phyloP scores from a whole-genome alignment of 2,888 invertebrate genomes.

The Zelleria hepariella region DNA sequence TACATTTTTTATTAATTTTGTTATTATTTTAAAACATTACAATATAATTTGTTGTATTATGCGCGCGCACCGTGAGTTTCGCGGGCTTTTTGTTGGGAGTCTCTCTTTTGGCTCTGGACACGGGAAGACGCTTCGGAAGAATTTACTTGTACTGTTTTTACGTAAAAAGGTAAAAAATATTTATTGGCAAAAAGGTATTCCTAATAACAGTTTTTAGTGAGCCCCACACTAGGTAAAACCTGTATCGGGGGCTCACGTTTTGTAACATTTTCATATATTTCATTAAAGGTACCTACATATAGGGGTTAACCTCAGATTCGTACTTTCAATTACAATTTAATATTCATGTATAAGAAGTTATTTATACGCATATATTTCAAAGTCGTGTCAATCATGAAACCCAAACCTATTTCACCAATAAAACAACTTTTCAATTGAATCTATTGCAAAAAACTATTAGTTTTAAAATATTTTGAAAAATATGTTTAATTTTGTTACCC shows the following conservation, averaged over 20 bases:
- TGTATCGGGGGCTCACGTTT: no score
- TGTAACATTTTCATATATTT: neutral
- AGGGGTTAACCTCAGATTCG: neutral
- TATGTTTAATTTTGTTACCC: slow-evolving; percentile 1
- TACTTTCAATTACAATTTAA: neutral
- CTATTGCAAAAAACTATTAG: no score
- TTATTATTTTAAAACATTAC: slow-evolving; percentile 68
- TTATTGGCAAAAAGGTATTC: no score
- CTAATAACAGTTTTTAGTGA: no score
- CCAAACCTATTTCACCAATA: no score
- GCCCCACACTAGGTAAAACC: no score
- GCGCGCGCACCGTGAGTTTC: slow-evolving; percentile 32
- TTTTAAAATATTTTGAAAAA: neutral
- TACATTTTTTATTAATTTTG: slow-evolving; percentile 66
- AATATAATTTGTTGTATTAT: slow-evolving; percentile 66
- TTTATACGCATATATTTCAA: no score
- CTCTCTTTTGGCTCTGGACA: slow-evolving; percentile 36
- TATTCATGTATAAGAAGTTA: no score
- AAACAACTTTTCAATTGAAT: no score
- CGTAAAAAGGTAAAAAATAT: no score
- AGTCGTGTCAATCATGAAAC: no score
- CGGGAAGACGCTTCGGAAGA: slow-evolving; percentile 63
- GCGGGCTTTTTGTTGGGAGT: neutral
- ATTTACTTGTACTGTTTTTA: slow-evolving; percentile 16
- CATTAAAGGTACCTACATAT: neutral